Percentiles rank a stretch among this genome's conserved stretches.
phyloP scores from a whole-genome alignment of 2,888 invertebrate genomes.

The Rotaria sp. region DNA sequence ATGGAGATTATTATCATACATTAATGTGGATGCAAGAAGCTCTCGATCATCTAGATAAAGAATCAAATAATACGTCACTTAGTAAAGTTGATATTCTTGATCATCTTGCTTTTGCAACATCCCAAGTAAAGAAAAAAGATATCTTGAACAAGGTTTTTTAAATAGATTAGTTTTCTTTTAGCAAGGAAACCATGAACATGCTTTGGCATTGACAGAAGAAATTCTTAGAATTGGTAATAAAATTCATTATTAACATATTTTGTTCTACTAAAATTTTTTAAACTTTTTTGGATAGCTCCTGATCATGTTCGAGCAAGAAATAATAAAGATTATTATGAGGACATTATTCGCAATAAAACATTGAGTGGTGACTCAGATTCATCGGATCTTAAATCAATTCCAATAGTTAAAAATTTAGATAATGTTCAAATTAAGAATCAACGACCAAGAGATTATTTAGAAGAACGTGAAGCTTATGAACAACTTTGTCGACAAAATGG shows the following conservation, averaged over 20 bases:
- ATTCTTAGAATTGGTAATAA: slow-evolving; percentile 64
- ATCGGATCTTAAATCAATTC: neutral
- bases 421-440: slow-evolving; percentile 33
- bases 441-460: slow-evolving; percentile 29
- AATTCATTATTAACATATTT: neutral
- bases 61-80: slow-evolving; percentile 51
- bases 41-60: slow-evolving; percentile 62
- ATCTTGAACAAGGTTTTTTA: too few relatives aligned
- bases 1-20: slow-evolving; percentile 83
- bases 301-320: slow-evolving; percentile 75
- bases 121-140: slow-evolving; percentile 35
- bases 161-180: slow-evolving; percentile 45
- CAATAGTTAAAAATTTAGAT: neutral
- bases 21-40: slow-evolving; percentile 92
- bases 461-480: slow-evolving; percentile 59
- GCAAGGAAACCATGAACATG: slow-evolving; percentile 74
- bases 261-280: neutral
- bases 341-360: slow-evolving; percentile 61
- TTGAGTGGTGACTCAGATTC: neutral
- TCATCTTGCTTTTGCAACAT: slow-evolving; percentile 45
- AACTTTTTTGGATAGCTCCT: slow-evolving; percentile 50
- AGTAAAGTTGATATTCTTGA: slow-evolving; percentile 45
- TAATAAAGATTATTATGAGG: slow-evolving; percentile 82
- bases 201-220: slow-evolving; percentile 74
- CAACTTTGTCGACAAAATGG: slow-evolving; percentile 59